Evolutionary conservation across 2,888 invertebrate species (phyloP).

Genomic region (Volucella zonaria): DNA sequence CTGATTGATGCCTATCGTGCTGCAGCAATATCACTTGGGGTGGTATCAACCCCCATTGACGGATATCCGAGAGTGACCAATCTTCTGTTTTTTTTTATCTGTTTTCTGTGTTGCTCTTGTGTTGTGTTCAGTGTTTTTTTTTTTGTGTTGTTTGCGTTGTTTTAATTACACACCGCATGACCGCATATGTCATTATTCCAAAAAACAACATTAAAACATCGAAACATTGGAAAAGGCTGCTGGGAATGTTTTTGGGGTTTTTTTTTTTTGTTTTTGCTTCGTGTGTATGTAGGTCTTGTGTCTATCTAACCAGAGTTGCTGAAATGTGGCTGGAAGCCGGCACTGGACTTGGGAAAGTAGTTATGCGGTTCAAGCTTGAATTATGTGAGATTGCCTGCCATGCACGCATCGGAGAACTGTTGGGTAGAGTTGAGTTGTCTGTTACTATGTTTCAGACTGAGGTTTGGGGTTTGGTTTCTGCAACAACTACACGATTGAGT

Average conservation of each 20-base stretch:
- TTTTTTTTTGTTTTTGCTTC: slow-evolving; percentile 20
- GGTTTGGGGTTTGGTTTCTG: slow-evolving; percentile 59
- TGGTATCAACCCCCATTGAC: slow-evolving; percentile 21
- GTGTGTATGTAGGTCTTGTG: slow-evolving; percentile 8
- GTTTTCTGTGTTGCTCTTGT: slow-evolving; percentile 36
- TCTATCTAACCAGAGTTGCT: slow-evolving; percentile 45
- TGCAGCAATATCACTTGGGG: slow-evolving; percentile 35
- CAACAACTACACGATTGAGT: neutral
- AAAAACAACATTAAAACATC: slow-evolving; percentile 28
- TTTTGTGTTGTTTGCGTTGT: slow-evolving; percentile 54
- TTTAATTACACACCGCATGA: slow-evolving; percentile 68
- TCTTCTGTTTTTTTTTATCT: neutral
- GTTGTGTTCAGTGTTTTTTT: slow-evolving; percentile 51
- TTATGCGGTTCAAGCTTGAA: slow-evolving; percentile 3
- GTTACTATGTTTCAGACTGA: slow-evolving; percentile 54
- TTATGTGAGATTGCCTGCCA: slow-evolving; percentile 55
- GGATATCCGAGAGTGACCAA: slow-evolving; percentile 25
- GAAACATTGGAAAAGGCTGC: slow-evolving; percentile 23
- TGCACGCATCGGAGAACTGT: slow-evolving; percentile 40
- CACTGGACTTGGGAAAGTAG: slow-evolving; percentile 11
- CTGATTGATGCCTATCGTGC: slow-evolving; percentile 71
- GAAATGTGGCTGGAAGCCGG: slow-evolving; percentile 42
- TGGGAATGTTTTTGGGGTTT: neutral
- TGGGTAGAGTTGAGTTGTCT: slow-evolving; percentile 35
- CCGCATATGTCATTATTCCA: slow-evolving; percentile 63